Conservation (phyloP, 2,888 invertebrate species). For the Campoletis raptor region DNA sequence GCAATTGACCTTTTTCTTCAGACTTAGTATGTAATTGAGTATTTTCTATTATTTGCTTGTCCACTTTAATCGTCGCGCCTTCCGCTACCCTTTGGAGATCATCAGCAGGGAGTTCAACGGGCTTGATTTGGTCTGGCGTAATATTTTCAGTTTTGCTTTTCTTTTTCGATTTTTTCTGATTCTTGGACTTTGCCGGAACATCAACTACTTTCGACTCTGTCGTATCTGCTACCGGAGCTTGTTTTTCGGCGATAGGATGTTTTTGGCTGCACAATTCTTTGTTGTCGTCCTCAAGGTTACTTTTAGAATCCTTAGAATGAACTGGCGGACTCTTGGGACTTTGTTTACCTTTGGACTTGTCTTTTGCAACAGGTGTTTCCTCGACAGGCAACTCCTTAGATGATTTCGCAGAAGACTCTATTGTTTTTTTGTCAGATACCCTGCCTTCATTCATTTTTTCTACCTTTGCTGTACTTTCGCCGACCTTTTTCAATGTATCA, state of each 20-base stretch:
- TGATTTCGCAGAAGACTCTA: slow-evolving; percentile 16
- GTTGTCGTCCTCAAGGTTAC: slow-evolving; percentile 77
- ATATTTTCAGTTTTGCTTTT: slow-evolving; percentile 55
- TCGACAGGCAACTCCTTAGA: neutral
- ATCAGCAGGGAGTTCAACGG: neutral
- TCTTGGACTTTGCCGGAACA: slow-evolving; percentile 47
- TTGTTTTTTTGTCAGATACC: neutral
- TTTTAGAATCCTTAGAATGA: slow-evolving; percentile 84
- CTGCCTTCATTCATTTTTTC: slow-evolving; percentile 20
- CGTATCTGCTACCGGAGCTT: neutral
- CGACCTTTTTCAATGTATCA: slow-evolving; percentile 9
- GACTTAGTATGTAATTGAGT: neutral
- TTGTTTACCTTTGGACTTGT: slow-evolving; percentile 57
- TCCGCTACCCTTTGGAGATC: slow-evolving; percentile 16
- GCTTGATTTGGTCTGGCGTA: slow-evolving; percentile 28
- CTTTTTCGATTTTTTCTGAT: slow-evolving; percentile 64
- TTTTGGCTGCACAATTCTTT: slow-evolving; percentile 77
- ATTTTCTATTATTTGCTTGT: slow-evolving; percentile 10
- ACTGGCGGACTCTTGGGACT: slow-evolving; percentile 63
- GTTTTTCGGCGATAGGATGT: slow-evolving; percentile 77
- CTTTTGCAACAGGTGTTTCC: slow-evolving; percentile 44
- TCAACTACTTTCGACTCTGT: slow-evolving; percentile 46
- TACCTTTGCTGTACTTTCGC: neutral
- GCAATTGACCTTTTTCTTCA: slow-evolving; percentile 24
- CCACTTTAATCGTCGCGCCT: neutral